phyloP scores from a whole-genome alignment of 2,888 invertebrate genomes.

The Dynastes maya region DNA sequence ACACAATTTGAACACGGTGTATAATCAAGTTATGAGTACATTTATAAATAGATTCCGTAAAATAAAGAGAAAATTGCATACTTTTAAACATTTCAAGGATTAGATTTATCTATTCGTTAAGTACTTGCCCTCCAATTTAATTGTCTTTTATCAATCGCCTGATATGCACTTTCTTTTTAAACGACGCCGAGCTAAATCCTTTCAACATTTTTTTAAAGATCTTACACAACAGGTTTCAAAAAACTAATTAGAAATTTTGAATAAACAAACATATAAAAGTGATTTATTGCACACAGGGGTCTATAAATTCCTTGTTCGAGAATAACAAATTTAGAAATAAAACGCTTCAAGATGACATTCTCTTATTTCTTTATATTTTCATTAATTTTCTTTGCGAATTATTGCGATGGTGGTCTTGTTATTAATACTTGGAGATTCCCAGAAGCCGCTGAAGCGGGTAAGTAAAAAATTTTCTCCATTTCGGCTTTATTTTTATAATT shows the following conservation, averaged over 20 bases:
- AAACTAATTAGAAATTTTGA: too few relatives aligned
- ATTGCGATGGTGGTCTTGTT: constrained; percentile 75
- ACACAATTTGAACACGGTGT: too few relatives aligned
- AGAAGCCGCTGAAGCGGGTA: constrained; percentile 79
- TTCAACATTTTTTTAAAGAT: too few relatives aligned
- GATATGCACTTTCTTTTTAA: background rate
- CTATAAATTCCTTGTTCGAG: too few relatives aligned
- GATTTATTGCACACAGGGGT: too few relatives aligned
- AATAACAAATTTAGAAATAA: too few relatives aligned
- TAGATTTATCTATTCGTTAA: background rate
- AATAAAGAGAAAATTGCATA: background rate
- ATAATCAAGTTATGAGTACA: background rate
- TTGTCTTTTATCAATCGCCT: background rate
- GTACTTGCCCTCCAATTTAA: background rate
- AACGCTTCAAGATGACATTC: background rate
- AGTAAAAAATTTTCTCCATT: constrained; percentile 48
- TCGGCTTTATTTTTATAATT: background rate
- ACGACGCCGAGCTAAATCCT: too few relatives aligned
- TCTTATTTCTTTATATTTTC: background rate
- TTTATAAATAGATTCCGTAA: background rate
- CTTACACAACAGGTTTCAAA: too few relatives aligned
- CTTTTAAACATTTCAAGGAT: background rate
- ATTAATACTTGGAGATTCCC: constrained; percentile 88
- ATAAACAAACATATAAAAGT: too few relatives aligned
- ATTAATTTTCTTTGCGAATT: background rate